Conservation (phyloP, 2,113 vertebrate genomes). For the Daubentonia madagascariensis region DNA sequence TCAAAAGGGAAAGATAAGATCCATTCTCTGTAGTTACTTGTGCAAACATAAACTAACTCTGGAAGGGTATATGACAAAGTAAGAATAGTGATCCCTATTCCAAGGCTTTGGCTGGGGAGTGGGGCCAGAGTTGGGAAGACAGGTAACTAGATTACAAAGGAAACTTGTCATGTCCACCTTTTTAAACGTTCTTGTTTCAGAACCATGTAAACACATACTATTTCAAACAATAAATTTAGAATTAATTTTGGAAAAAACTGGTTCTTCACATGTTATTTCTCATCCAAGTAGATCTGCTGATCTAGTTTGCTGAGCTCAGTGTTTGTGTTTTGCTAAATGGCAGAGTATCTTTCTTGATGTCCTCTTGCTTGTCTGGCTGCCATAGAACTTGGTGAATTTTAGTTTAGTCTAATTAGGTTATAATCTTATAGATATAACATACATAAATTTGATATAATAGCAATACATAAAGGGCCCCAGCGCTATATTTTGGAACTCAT, state of each 20-base stretch:
- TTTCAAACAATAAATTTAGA: background rate
- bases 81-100: too few species aligned
- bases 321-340: background rate
- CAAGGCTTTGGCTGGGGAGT: background rate
- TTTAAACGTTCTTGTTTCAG: background rate
- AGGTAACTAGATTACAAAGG: background rate
- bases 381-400: background rate
- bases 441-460: background rate
- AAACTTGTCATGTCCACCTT: background rate
- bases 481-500: background rate
- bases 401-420: slow-evolving; percentile 3
- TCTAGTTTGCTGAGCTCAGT: background rate
- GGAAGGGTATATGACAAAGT: background rate
- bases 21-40: background rate
- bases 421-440: background rate
- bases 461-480: background rate
- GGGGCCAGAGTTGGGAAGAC: background rate
- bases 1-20: background rate
- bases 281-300: background rate
- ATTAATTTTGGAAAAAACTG: background rate
- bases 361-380: background rate
- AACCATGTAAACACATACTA: background rate
- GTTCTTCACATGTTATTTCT: background rate
- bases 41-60: background rate
- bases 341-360: background rate